Evolutionary conservation across 2,113 vertebrate species (phyloP).

Genomic region (Callithrix jacchus): DNA sequence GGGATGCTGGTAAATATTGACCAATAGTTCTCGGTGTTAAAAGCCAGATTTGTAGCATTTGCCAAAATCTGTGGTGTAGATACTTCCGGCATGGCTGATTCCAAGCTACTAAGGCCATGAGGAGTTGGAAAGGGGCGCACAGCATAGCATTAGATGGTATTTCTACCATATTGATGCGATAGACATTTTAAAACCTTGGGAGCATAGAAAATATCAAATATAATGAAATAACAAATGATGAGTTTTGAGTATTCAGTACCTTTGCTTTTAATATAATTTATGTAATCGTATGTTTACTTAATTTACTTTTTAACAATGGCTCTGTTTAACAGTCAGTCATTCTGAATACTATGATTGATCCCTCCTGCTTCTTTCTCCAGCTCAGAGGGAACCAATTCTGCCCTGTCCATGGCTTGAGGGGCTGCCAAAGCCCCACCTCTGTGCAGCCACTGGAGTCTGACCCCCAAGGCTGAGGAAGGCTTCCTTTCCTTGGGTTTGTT

Average conservation of each 20-base stretch:
- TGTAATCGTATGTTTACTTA: background rate
- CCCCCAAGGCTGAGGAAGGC: background rate
- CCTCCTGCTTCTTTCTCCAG: background rate
- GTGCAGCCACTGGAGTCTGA: background rate
- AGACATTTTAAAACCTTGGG: background rate
- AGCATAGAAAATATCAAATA: background rate
- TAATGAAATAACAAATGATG: background rate
- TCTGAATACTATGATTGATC: background rate
- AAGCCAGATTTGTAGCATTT: background rate
- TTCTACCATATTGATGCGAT: background rate
- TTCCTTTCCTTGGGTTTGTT: background rate
- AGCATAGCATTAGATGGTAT: background rate
- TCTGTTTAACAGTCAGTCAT: background rate
- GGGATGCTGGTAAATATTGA: background rate
- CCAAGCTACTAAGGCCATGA: background rate
- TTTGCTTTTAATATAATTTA: background rate
- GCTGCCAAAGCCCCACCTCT: background rate
- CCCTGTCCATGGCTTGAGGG: background rate
- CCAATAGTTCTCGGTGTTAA: background rate
- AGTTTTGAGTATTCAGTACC: background rate
- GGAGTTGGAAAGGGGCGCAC: background rate
- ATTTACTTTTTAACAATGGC: slow-evolving; percentile 19
- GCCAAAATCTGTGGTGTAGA: background rate
- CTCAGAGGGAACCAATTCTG: background rate
- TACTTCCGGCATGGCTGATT: background rate